Evolutionary conservation across 2,113 vertebrate species (phyloP), one percentile per base, ranked within the genome.

Genomic region (Nothoprocta perdicaria): DNA sequence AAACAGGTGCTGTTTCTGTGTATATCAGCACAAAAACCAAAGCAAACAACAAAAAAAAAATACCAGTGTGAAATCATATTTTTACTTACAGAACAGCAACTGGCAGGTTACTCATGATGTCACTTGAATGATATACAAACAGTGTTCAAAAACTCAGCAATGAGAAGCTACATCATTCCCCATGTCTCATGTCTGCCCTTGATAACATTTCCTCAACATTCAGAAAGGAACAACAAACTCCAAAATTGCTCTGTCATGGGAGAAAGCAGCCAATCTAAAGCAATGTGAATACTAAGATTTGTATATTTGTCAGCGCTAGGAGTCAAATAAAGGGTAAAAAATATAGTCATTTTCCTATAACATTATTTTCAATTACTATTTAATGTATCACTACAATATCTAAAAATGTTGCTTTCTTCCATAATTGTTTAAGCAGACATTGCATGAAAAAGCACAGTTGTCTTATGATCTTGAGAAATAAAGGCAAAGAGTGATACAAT

Each of bases 51-150:
- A 71, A 41, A 29, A 78, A 78, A 67, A 38, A 53, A 16, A 35
- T 3, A 66, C 0, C 0, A 71, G 53, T 2, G 16, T 14, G 17
- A 33, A 84, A 67, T 41, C 26, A 48, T 0, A 0, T 45, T 86
- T 86, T 73, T 55, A 74, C 13, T 75, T 45, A 27, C 29, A 65
- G 17, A n/a, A 46, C 23, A 80, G 45, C 13, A 90, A 83, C 3
- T 62, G 14, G 72, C 50, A 88, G 63, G 71, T 74, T 60, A 89
- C 82, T 73, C 58, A 65, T 57, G 31, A 35, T 16, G 67, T 57
- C 9, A 76, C 40, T n/a, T 31, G 55, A 88, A 83, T 50, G 26
- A 53, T 12, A 43, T 19, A 12, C 7, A 68, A 80, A 33, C 23
- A 86, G 7, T 50, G 35, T 23, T 71, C 46, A 74, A 21, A 73